Conservation (phyloP, 2,888 invertebrate species). For the Hemaris fuciformis region DNA sequence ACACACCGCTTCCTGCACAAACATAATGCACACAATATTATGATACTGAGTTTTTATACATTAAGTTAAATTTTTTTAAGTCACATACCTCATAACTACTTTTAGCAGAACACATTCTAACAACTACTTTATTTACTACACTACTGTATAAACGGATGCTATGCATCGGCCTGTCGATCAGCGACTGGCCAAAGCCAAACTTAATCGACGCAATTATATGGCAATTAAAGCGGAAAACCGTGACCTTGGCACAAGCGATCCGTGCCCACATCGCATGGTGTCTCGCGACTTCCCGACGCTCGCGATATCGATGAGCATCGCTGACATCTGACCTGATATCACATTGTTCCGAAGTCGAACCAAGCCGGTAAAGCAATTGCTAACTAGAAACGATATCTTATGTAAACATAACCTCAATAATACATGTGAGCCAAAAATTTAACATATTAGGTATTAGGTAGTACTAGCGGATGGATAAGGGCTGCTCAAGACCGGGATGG, state of each 20-base stretch:
- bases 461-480: no score
- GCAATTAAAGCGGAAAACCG: conserved; percentile 34
- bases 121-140: conserved; percentile 43
- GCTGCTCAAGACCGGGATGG: no score
- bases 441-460: no score
- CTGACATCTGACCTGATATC: conserved; percentile 63
- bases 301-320: conserved; percentile 37
- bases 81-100: conserved; percentile 61
- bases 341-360: conserved; percentile 40
- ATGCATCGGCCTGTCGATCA: conserved; percentile 49
- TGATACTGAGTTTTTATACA: neutral
- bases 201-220: conserved; percentile 31
- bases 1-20: conserved; percentile 84
- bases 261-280: conserved; percentile 30
- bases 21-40: no score
- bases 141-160: conserved; percentile 45
- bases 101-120: conserved; percentile 60
- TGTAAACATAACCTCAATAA: conserved; percentile 46
- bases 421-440: conserved; percentile 34
- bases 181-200: conserved; percentile 20
- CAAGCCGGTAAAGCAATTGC: conserved; percentile 26
- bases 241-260: conserved; percentile 29
- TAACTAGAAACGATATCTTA: conserved; percentile 21
- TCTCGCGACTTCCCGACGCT: conserved; percentile 29
- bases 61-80: conserved; percentile 5